Base-by-base conservation (phyloP, 2,888 invertebrate genomes). In the Sphaeridia pumilis region DNA sequence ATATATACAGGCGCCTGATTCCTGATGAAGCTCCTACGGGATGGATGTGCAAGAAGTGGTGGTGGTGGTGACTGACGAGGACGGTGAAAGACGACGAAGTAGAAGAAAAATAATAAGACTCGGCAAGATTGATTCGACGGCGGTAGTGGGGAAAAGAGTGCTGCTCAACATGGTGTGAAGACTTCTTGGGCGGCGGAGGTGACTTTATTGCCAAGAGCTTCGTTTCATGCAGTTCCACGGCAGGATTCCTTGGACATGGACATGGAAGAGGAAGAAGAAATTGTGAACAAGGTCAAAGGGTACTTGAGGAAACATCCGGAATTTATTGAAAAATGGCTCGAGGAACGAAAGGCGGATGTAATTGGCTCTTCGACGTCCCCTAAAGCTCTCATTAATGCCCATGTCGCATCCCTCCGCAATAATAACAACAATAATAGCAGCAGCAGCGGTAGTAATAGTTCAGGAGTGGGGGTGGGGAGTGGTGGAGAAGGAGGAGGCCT, bases 301-400 rank as follows among this genome's bases (percentile, higher is more conserved):
- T 64, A 64, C 43, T 54, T 80, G 58, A 79, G 80, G 64, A 72
- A 75, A 49, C 83, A 85, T 69, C 81, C 82, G 2, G 78, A 46
- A 75, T 84, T 65, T 46, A 58, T 67, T 10, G 86, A 87, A 69
- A 77, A 78, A 66, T 88, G 86, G 83, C 72, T 87, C 38, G 17
- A 38, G 17, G 38, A 38, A 38, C 38, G 17, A 17, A 14, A 38
- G 5, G 38, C 17, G 5, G 10, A 31, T 14, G 10, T 10, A 7
- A 7, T 10, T 14, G 10, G 14, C 7, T 14, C 31, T 10, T 14
- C 7, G 14, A 7, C 31, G 14, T 14, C 31, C 14, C 31, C 31
- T 31, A 38, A 38, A 38, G 38, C 17, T 17, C 5, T 38, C 12
- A 38, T 38, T 38, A 38, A 38, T 38, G 12, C 38, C 5, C 38